These are phyloP conservation scores for Lumbricus terrestris DNA, from an alignment of 2,888 invertebrate species.

Conservation along the genomic window DNA sequence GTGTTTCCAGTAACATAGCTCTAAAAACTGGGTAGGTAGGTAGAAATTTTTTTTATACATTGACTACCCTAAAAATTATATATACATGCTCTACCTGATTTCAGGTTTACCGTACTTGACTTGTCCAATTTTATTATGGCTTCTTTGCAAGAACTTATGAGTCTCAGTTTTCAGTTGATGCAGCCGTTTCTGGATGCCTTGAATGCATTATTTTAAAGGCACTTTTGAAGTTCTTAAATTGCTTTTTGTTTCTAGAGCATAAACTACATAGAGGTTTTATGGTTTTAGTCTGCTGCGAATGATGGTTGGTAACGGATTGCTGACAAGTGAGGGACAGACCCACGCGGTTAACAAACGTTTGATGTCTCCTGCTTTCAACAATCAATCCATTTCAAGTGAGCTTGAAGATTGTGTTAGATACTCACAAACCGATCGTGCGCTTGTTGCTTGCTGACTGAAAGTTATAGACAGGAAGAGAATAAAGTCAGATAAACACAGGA, in stretches of 20 bases:
- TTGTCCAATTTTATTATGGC: neutral
- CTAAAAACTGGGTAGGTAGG: too few relatives aligned
- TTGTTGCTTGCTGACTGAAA: too few relatives aligned
- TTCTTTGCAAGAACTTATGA: neutral
- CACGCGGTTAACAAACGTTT: conserved; percentile 47
- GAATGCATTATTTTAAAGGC: too few relatives aligned
- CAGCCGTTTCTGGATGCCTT: too few relatives aligned
- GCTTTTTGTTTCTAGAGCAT: conserved; percentile 17
- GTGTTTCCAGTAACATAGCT: too few relatives aligned
- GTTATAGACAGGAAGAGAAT: too few relatives aligned
- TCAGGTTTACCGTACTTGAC: neutral
- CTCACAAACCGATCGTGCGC: too few relatives aligned
- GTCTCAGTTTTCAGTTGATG: neutral
- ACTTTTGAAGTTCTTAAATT: neutral
- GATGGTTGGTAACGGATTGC: conserved; percentile 39
- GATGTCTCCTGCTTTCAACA: conserved; percentile 47
- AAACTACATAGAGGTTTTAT: neutral
- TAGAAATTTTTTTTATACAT: too few relatives aligned
- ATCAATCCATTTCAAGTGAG: conserved; percentile 44
- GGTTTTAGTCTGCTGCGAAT: conserved; percentile 28
- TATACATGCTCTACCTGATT: too few relatives aligned
- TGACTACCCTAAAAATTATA: too few relatives aligned
- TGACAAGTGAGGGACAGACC: conserved; percentile 42
- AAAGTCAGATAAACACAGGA: too few relatives aligned
- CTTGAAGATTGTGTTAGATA: neutral